Percentiles rank a stretch among this genome's conserved stretches.
phyloP scores from a whole-genome alignment of 1,140 invertebrate species.

The Triops cancriformis region DNA sequence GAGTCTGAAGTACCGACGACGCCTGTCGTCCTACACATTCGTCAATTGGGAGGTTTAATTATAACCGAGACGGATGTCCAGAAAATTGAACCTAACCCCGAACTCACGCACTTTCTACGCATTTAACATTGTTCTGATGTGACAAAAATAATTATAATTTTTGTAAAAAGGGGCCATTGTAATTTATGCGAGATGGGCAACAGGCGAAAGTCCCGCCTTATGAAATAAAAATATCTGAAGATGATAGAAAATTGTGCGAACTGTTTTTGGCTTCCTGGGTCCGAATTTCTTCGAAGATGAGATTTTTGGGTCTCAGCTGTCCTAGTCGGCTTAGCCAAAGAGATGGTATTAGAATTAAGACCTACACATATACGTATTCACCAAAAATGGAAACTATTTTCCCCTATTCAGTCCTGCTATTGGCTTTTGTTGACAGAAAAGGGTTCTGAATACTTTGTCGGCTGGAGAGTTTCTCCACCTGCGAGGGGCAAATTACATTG shows the following conservation, averaged over 20 bases:
- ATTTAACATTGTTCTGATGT: no score
- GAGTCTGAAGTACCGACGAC: not conserved
- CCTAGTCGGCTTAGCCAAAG: not conserved
- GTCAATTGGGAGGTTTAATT: not conserved
- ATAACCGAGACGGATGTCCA: no score
- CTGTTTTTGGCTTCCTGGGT: no score
- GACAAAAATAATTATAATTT: no score
- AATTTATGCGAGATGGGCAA: no score
- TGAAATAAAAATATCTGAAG: no score
- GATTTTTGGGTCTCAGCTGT: not conserved
- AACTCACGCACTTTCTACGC: no score
- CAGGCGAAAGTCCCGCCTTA: no score
- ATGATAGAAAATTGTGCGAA: no score
- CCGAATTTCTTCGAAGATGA: not conserved
- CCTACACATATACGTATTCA: not conserved
- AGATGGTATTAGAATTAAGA: not conserved
- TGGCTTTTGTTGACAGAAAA: not conserved
- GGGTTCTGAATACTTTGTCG: slow-evolving; percentile 7
- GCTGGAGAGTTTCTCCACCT: not conserved
- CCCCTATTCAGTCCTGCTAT: not conserved
- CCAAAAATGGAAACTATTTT: not conserved
- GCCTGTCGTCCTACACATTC: not conserved
- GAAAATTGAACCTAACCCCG: no score
- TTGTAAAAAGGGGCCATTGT: no score
- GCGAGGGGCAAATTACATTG: not conserved